Conservation (phyloP, 1,140 invertebrate genomes). For the Diachasmimorpha longicaudata region DNA sequence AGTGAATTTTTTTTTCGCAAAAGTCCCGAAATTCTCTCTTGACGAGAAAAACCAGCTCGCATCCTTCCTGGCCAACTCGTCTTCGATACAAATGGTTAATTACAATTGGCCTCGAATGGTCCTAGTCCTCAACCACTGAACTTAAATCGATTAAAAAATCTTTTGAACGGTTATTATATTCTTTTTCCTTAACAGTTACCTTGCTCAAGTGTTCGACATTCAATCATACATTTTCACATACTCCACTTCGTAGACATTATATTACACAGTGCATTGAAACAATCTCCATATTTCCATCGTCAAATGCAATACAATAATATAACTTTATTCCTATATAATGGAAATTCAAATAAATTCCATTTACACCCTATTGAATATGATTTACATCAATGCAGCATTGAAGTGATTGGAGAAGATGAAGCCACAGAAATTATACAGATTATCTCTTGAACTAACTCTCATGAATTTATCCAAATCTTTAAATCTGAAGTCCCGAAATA, state of each 20-base stretch:
- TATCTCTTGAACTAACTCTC: not conserved
- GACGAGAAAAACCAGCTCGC: too few relatives aligned
- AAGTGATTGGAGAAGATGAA: not conserved
- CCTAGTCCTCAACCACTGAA: not conserved
- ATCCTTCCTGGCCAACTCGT: too few relatives aligned
- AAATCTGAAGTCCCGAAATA: too few relatives aligned
- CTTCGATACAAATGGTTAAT: too few relatives aligned
- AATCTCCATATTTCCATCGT: not conserved
- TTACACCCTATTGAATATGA: not conserved
- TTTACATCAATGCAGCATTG: not conserved
- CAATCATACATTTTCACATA: conserved; percentile 27
- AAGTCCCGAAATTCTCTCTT: too few relatives aligned
- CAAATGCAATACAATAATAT: not conserved
- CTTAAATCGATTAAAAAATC: not conserved
- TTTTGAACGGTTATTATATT: not conserved
- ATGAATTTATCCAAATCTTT: too few relatives aligned
- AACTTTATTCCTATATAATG: not conserved
- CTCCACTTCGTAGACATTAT: conserved; percentile 9
- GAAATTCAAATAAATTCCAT: not conserved
- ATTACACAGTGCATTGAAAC: conserved; percentile 8
- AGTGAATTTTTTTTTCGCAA: too few relatives aligned
- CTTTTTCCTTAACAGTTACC: not conserved
- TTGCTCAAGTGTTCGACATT: not conserved
- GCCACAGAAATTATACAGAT: not conserved
- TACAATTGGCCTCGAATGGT: too few relatives aligned